Conservation (phyloP, 1,140 invertebrate species). For the Drosophila serrata region DNA sequence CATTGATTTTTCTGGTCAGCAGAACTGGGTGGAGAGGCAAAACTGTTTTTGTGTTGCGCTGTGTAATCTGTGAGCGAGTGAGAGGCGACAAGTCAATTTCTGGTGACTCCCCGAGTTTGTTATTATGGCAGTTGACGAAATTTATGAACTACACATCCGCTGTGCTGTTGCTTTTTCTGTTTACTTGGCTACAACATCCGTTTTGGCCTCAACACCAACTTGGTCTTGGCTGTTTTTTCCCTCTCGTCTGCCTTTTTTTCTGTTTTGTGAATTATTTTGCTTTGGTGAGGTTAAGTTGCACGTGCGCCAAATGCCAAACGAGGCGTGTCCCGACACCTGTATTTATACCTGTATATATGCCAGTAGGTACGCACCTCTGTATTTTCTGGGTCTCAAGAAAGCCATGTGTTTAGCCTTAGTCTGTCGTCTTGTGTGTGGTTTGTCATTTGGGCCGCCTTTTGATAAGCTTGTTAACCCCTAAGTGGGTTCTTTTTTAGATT, state of each 20-base stretch:
- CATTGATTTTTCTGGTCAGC: slow-evolving; percentile 47
- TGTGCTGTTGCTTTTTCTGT: slow-evolving; percentile 63
- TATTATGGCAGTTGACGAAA: slow-evolving; percentile 82
- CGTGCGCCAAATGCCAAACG: slow-evolving; percentile 66
- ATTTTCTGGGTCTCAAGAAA: not conserved
- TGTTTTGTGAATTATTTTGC: slow-evolving; percentile 11
- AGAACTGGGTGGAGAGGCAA: not conserved
- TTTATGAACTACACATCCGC: slow-evolving; percentile 84
- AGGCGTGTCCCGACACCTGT: slow-evolving; percentile 59
- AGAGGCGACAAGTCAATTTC: slow-evolving; percentile 77
- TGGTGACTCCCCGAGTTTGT: slow-evolving; percentile 61
- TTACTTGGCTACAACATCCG: slow-evolving; percentile 72
- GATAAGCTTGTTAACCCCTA: slow-evolving; percentile 10
- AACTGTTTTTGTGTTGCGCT: slow-evolving; percentile 53
- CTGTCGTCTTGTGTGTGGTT: slow-evolving; percentile 4
- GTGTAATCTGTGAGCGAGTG: slow-evolving; percentile 60
- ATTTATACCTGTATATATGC: slow-evolving; percentile 10
- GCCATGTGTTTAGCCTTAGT: not conserved
- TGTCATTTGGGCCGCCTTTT: slow-evolving; percentile 10
- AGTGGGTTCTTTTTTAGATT: not conserved
- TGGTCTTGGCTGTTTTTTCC: slow-evolving; percentile 1
- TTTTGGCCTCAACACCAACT: slow-evolving; percentile 41
- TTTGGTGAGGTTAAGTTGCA: slow-evolving; percentile 61
- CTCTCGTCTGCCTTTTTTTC: not conserved
- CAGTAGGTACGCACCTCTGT: not conserved